Evolutionary conservation across 2,888 invertebrate species (phyloP).

Genomic region (Apodemia zela): DNA sequence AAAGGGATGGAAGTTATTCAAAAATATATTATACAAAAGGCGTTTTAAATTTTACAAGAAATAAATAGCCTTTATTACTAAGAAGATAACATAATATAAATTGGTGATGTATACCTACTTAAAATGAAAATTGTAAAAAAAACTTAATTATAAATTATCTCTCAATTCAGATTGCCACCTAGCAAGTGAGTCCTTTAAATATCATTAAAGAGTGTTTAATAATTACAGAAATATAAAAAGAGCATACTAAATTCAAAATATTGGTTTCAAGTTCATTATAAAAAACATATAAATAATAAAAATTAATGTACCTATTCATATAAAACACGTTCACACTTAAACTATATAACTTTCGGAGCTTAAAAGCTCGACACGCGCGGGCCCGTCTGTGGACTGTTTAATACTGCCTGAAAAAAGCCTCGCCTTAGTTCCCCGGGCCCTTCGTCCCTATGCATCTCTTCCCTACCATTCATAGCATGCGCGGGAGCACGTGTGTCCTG

Average conservation of each 20-base stretch:
- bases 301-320: constrained; percentile 31
- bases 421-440: constrained; percentile 40
- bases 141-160: too few relatives aligned
- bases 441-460: constrained; percentile 35
- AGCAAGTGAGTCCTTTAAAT: too few relatives aligned
- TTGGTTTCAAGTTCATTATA: background rate
- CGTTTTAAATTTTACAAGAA: constrained; percentile 16
- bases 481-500: constrained; percentile 61
- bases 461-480: constrained; percentile 44
- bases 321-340: constrained; percentile 27
- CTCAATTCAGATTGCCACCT: too few relatives aligned
- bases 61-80: too few relatives aligned
- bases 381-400: constrained; percentile 50
- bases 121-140: too few relatives aligned
- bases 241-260: background rate
- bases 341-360: constrained; percentile 29
- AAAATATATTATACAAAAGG: background rate
- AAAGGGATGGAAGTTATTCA: too few relatives aligned
- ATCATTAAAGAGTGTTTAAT: too few relatives aligned
- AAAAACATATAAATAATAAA: background rate
- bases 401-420: constrained; percentile 78
- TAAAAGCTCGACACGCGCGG: constrained; percentile 46
- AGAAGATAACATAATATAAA: too few relatives aligned
- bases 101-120: too few relatives aligned
- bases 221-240: too few relatives aligned